A percentile compares a stretch with the other conserved stretches of the same genome.
Conservation (phyloP, 1,140 invertebrate genomes). For the Cotesia typhae region DNA sequence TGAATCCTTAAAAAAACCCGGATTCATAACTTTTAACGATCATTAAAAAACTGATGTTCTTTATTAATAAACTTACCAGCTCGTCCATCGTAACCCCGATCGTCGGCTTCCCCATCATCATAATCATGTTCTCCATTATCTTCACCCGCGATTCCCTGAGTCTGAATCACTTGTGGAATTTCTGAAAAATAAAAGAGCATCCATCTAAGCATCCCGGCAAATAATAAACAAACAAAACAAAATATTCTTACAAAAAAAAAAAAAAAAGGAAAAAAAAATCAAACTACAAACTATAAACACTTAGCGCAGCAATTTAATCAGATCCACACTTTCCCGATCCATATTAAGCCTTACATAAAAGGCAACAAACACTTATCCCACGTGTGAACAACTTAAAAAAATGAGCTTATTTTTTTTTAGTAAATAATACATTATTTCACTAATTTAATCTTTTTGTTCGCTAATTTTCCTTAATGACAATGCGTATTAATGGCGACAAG, state of each 20-base stretch:
- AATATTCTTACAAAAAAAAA: background rate
- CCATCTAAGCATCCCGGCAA: slow-evolving; percentile 25
- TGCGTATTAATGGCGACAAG: no score
- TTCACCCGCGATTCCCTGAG: slow-evolving; percentile 69
- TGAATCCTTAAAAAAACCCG: no score
- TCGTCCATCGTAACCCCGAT: slow-evolving; percentile 58
- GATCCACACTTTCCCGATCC: slow-evolving; percentile 9
- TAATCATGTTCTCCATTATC: slow-evolving; percentile 63
- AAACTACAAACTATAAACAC: background rate
- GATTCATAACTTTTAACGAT: background rate
- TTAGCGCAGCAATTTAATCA: background rate
- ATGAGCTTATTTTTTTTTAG: no score
- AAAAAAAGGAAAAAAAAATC: slow-evolving; percentile 26
- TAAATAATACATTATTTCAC: no score
- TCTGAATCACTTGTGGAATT: slow-evolving; percentile 69
- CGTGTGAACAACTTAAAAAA: no score
- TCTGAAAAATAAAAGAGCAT: slow-evolving; percentile 57
- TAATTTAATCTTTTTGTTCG: no score
- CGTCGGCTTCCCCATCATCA: slow-evolving; percentile 48
- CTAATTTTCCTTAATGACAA: no score
- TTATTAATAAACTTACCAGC: slow-evolving; percentile 62
- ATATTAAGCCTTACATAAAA: slow-evolving; percentile 3
- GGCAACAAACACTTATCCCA: no score
- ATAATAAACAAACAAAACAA: slow-evolving; percentile 31
- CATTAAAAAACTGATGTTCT: slow-evolving; percentile 6